Evolutionary conservation across 2,113 vertebrate species (phyloP).

Genomic region (Ammodytes marinus): DNA sequence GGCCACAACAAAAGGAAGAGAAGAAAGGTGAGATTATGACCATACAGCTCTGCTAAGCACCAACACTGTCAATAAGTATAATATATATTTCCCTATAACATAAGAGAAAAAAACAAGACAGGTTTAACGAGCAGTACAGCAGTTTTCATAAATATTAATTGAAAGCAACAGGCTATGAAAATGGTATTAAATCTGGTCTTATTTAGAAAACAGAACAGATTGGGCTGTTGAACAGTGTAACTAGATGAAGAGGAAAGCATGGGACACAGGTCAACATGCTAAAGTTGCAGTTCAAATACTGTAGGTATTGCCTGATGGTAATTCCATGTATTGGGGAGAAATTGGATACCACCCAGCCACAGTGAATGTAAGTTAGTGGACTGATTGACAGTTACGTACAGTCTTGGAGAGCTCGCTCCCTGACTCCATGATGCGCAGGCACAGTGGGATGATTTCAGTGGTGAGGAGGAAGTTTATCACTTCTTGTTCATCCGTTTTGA

Average conservation of each 20-base stretch:
- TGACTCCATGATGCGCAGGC: constrained; percentile 98
- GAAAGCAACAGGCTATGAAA: neutral
- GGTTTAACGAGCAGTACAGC: neutral
- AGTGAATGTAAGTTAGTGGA: neutral
- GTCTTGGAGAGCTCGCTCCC: constrained; percentile 99
- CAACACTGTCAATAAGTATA: neutral
- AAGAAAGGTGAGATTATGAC: neutral
- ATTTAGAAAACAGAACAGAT: neutral
- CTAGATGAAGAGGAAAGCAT: neutral
- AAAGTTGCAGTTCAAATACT: too few relatives aligned
- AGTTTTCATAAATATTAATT: too few relatives aligned
- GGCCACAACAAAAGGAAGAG: constrained; percentile 11
- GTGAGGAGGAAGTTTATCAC: constrained; percentile 98
- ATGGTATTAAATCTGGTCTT: neutral
- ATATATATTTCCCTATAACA: neutral
- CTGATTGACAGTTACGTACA: constrained; percentile 74
- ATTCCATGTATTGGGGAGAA: too few relatives aligned
- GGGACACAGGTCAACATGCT: neutral
- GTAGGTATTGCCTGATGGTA: too few relatives aligned
- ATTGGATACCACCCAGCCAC: too few relatives aligned
- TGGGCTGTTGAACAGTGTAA: neutral
- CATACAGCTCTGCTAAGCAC: neutral
- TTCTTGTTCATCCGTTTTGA: constrained; percentile 99
- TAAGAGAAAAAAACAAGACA: neutral
- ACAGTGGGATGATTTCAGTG: constrained; percentile 98